These are phyloP conservation scores for Eubasilissa regina DNA, from an alignment of 1,140 invertebrate species.

Conservation along the genomic window DNA sequence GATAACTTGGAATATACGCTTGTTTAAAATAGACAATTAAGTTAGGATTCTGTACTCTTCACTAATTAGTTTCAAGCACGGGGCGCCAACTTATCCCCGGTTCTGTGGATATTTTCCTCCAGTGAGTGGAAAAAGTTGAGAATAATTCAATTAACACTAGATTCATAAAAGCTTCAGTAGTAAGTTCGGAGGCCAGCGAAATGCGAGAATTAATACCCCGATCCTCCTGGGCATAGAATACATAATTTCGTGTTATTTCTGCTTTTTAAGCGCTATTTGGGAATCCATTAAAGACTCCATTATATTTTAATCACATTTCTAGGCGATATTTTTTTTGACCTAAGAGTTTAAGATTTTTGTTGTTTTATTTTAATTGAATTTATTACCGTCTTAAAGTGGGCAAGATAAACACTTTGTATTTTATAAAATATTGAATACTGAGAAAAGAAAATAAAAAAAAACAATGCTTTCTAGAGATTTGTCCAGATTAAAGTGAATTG, in stretches of 20 bases:
- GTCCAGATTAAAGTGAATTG: too few species aligned
- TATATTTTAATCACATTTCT: conserved; percentile 17
- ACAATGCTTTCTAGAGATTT: too few species aligned
- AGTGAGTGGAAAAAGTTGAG: conserved; percentile 46
- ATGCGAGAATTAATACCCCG: conserved; percentile 4
- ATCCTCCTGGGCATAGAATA: background rate
- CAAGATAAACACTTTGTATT: background rate
- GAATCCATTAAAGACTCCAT: conserved; percentile 6
- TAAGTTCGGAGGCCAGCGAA: conserved; percentile 8
- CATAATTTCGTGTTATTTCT: conserved; percentile 7
- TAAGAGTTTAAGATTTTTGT: background rate
- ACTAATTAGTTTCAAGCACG: conserved; percentile 49
- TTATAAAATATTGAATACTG: too few species aligned
- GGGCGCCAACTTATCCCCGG: background rate
- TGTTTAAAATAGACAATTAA: conserved; percentile 4
- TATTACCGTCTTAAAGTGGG: background rate
- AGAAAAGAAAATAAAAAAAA: too few species aligned
- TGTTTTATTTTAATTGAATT: background rate
- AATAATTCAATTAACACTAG: conserved; percentile 50
- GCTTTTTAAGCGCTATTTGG: conserved; percentile 18
- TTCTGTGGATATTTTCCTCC: conserved; percentile 29
- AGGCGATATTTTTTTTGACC: background rate
- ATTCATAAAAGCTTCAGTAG: conserved; percentile 46
- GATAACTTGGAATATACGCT: background rate
- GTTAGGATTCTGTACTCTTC: background rate